Evolutionary conservation across 2,888 invertebrate species (phyloP).

Genomic region (Eristalis pertinax): DNA sequence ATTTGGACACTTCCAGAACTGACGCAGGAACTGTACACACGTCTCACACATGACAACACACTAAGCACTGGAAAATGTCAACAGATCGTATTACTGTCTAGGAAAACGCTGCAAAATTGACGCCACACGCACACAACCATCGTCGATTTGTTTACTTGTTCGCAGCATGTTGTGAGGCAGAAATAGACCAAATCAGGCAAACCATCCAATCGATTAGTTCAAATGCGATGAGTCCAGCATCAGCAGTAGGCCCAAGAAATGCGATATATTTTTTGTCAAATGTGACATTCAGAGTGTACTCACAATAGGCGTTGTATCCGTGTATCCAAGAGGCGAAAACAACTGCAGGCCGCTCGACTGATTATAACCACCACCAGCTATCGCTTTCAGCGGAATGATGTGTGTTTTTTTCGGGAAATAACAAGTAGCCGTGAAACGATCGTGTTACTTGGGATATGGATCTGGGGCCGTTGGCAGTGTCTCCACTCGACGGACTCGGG

Average conservation of each 20-base stretch:
- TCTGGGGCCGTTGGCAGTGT: background rate
- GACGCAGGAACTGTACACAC: background rate
- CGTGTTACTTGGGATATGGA: background rate
- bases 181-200: background rate
- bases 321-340: background rate
- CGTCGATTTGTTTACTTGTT: slow-evolving; percentile 1
- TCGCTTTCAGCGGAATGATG: slow-evolving; percentile 12
- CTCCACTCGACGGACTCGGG: background rate
- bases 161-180: background rate
- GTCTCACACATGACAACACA: background rate
- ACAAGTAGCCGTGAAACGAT: background rate
- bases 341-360: background rate
- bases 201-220: background rate
- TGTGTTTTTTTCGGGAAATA: slow-evolving; percentile 4
- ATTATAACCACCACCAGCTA: background rate
- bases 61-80: background rate
- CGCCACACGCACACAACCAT: slow-evolving; percentile 4
- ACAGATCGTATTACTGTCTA: slow-evolving; percentile 16
- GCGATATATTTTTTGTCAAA: background rate
- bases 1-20: background rate
- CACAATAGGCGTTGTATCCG: background rate
- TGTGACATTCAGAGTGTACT: background rate
- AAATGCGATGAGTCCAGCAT: background rate
- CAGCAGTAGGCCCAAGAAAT: background rate
- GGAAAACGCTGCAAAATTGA: slow-evolving; percentile 3